Evolutionary conservation across 2,113 vertebrate species (phyloP).

Genomic region (Hepsetus odoe): DNA sequence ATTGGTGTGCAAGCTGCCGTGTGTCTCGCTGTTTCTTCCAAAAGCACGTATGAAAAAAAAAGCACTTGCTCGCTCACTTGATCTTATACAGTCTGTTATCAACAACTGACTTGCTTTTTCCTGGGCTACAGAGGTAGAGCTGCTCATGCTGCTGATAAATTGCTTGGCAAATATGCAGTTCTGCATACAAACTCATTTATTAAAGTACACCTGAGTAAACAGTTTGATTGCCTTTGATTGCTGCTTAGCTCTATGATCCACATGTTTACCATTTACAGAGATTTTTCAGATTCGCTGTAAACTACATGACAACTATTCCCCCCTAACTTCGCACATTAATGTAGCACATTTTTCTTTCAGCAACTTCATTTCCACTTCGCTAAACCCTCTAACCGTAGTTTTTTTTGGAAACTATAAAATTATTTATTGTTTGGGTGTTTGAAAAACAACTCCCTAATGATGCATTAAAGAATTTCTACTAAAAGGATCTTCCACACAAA

Average conservation of each 20-base stretch:
- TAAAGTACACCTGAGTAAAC: conserved; percentile 37
- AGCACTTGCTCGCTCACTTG: background rate
- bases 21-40: background rate
- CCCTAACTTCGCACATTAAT: background rate
- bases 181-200: conserved; percentile 8
- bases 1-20: background rate
- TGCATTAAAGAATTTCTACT: background rate
- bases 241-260: background rate
- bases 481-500: background rate
- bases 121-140: background rate
- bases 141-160: background rate
- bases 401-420: background rate
- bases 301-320: conserved; percentile 3
- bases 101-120: conserved; percentile 4
- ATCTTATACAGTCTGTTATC: background rate
- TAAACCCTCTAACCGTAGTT: background rate
- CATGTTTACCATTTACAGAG: background rate
- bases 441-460: background rate
- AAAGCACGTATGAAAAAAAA: background rate
- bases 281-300: conserved; percentile 22
- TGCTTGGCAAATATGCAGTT: background rate
- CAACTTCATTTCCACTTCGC: conserved; percentile 16
- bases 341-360: conserved; percentile 1
- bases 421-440: background rate
- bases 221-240: conserved; percentile 23